Percentiles rank a stretch among this genome's conserved stretches.
Evolutionary conservation across 2,113 vertebrate genomes (phyloP).

Genomic region (Calyptommatus sinebrachiatus): DNA sequence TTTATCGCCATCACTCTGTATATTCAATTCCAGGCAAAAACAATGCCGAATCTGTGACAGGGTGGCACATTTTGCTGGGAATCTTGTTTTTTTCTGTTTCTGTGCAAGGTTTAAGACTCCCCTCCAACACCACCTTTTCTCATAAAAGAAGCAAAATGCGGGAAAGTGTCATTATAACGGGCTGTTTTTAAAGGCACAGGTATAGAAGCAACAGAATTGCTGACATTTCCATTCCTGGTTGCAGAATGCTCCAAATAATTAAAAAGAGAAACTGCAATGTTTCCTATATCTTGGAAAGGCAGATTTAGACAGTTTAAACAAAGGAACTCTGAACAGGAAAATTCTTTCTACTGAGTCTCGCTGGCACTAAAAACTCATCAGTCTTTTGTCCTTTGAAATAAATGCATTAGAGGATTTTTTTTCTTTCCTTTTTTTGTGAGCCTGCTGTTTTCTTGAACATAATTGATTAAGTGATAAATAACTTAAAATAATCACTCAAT

Average conservation of each 20-base stretch:
- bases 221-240: neutral
- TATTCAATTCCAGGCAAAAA: neutral
- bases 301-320: neutral
- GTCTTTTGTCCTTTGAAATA: conserved; percentile 1
- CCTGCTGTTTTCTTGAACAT: conserved; percentile 12
- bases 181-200: neutral
- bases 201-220: neutral
- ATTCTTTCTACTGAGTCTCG: neutral
- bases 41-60: neutral
- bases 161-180: neutral
- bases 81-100: no score
- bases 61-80: neutral
- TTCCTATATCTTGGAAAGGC: neutral
- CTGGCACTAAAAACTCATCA: neutral
- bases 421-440: neutral
- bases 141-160: neutral
- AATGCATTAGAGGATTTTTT: neutral
- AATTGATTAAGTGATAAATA: conserved; percentile 32
- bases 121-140: neutral
- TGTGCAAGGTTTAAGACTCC: no score
- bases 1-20: neutral
- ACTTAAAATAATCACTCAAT: conserved; percentile 22
- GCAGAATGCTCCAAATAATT: neutral
- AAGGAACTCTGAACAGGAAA: neutral
- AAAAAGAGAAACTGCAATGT: neutral